Conservation (phyloP, 2,113 vertebrate genomes). For the Gila orcuttii region DNA sequence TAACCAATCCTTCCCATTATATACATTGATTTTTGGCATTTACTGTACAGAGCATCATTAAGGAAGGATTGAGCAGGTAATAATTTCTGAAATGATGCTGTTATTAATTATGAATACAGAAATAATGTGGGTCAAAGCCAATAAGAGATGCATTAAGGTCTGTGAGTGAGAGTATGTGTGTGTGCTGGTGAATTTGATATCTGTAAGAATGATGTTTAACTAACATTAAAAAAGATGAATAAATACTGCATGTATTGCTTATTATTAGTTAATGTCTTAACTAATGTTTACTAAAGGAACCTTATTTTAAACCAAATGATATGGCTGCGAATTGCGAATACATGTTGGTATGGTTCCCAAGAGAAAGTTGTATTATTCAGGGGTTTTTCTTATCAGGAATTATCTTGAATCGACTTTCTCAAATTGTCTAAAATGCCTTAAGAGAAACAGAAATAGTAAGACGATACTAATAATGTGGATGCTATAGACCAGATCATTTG, state of each 20-base stretch:
- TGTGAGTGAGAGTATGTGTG: not conserved
- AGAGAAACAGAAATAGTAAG: not conserved
- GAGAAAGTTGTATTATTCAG: not conserved
- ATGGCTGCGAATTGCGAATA: not conserved
- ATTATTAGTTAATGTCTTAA: not conserved
- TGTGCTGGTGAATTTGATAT: not conserved
- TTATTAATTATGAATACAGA: slow-evolving; percentile 2
- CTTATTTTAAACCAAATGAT: no score
- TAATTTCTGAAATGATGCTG: not conserved
- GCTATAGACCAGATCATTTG: not conserved
- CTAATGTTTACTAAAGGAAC: not conserved
- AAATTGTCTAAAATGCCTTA: not conserved
- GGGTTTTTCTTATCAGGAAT: not conserved
- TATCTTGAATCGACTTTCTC: not conserved
- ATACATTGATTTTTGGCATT: slow-evolving; percentile 46
- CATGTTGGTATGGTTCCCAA: not conserved
- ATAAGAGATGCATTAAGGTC: not conserved
- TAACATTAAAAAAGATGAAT: not conserved
- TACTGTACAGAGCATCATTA: slow-evolving; percentile 25
- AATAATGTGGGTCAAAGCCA: not conserved
- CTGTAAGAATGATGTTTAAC: not conserved
- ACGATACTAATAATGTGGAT: not conserved
- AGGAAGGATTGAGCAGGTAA: not conserved
- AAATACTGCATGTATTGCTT: not conserved
- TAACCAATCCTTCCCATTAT: slow-evolving; percentile 48